Percentiles rank a stretch among this genome's conserved stretches.
These are phyloP conservation scores for Cyprinodon brontotheroides DNA, from an alignment of 2,113 vertebrate genomes.

Conservation along the genomic window DNA sequence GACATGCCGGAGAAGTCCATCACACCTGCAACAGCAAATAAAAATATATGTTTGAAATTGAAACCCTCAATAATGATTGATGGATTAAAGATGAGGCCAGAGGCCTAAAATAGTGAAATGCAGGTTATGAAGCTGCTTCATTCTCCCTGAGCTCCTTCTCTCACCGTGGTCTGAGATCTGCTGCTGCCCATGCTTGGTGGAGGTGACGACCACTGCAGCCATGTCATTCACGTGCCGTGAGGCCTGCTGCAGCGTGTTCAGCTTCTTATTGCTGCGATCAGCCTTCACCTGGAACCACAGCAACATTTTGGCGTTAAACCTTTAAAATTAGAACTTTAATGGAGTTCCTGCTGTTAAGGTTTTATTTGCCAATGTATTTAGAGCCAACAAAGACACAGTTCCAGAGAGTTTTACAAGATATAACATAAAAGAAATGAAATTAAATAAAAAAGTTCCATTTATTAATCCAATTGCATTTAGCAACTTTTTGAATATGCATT, in stretches of 20 bases:
- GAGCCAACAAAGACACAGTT: no score
- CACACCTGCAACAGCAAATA: constrained; percentile 74
- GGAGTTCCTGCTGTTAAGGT: not conserved
- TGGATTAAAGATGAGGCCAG: not conserved
- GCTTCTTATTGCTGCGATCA: constrained; percentile 89
- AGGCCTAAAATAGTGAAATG: not conserved
- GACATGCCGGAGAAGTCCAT: constrained; percentile 96
- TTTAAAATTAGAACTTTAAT: not conserved
- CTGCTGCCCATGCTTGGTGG: constrained; percentile 88
- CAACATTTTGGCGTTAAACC: not conserved
- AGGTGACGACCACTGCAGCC: constrained; percentile 89
- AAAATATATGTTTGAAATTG: not conserved
- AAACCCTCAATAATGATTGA: not conserved
- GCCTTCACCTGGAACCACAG: constrained; percentile 88
- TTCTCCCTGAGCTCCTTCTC: constrained; percentile 1
- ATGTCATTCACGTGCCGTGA: constrained; percentile 92
- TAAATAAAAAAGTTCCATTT: no score
- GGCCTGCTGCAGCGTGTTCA: constrained; percentile 87
- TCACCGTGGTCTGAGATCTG: constrained; percentile 91
- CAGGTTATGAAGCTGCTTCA: not conserved
- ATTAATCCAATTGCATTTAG: no score
- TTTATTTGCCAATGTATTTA: not conserved
- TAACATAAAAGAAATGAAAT: no score
- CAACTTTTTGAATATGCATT: no score
- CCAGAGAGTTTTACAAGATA: no score